Conservation (phyloP, 2,797 vertebrate species). For the Platyrinchus mystaceus region DNA sequence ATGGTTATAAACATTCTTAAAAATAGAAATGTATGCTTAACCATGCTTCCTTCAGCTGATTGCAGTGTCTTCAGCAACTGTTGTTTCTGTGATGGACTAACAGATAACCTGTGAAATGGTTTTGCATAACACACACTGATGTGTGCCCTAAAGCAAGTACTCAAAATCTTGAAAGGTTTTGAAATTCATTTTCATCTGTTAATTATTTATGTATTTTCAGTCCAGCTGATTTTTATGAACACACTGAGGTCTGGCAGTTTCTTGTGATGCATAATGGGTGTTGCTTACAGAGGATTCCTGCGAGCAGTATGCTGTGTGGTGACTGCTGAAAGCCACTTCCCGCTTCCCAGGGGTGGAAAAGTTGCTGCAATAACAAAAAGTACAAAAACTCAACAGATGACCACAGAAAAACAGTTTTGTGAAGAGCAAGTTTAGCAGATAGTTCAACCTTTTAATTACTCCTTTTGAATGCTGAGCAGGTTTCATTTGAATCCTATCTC, state of each 20-base stretch:
- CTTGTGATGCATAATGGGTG: background rate
- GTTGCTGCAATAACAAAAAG: background rate
- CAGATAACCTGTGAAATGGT: background rate
- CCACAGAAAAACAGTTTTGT: background rate
- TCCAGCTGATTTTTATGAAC: background rate
- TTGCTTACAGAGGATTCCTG: background rate
- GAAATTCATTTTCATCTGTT: background rate
- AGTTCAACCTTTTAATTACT: background rate
- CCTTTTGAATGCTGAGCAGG: background rate
- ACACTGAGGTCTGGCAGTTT: background rate
- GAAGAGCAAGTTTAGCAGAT: background rate
- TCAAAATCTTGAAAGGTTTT: background rate
- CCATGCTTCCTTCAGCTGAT: background rate
- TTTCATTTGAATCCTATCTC: background rate
- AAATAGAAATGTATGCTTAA: conserved; percentile 8
- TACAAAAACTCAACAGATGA: background rate
- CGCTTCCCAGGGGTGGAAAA: background rate
- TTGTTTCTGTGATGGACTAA: background rate
- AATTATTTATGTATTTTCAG: background rate
- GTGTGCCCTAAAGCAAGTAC: background rate
- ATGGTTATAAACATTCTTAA: background rate
- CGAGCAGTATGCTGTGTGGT: background rate
- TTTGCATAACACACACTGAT: background rate
- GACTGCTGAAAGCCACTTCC: background rate
- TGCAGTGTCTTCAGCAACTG: background rate